Percentiles rank a stretch among this genome's conserved stretches.
These are phyloP conservation scores for Holothuria glaberrima DNA, from an alignment of 35 echinoderm and acorn worm genomes.

Conservation along the genomic window DNA sequence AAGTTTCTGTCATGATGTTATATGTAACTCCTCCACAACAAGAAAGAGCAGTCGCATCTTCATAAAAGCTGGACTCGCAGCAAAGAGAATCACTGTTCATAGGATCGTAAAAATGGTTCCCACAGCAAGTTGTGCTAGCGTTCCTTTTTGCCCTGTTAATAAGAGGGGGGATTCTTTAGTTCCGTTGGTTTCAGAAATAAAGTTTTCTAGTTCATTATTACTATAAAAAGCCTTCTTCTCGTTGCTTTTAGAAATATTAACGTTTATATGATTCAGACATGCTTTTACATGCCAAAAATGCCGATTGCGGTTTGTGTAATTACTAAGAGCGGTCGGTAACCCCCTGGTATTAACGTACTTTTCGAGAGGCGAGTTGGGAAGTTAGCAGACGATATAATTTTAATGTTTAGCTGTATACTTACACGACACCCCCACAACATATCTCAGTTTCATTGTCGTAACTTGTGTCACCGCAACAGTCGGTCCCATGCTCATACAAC, in stretches of 20 bases:
- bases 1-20: background rate
- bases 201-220: background rate
- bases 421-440: slow-evolving; percentile 1
- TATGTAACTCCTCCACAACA: background rate
- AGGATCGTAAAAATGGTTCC: background rate
- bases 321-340: too few relatives aligned
- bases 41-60: background rate
- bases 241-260: too few relatives aligned
- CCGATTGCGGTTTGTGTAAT: too few relatives aligned
- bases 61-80: slow-evolving; percentile 3
- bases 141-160: background rate
- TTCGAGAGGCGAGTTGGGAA: background rate
- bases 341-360: too few relatives aligned
- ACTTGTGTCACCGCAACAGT: background rate
- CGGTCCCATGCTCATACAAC: background rate
- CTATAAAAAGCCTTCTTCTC: too few relatives aligned
- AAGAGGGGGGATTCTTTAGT: background rate
- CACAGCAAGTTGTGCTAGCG: background rate
- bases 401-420: background rate
- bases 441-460: background rate
- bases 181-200: background rate
- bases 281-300: too few relatives aligned
- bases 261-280: too few relatives aligned
- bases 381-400: background rate
- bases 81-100: background rate